phyloP scores from a whole-genome alignment of 1,140 invertebrate genomes.

The Potamilus streckersoni region DNA sequence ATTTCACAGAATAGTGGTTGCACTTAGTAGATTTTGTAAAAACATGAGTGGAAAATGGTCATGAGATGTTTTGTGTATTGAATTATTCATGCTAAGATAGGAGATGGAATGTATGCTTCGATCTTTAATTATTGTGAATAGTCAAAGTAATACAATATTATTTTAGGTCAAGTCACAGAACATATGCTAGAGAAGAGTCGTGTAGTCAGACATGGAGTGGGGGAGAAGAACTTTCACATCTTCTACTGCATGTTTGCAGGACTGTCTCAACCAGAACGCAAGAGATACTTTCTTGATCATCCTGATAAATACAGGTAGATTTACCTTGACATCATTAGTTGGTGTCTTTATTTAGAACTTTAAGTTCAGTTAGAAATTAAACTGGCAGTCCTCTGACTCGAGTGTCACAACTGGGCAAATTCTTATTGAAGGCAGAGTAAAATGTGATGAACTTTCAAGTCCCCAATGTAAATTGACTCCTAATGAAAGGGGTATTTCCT shows the following conservation, averaged over 20 bases:
- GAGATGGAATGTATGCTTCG: constrained; percentile 1
- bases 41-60: background rate
- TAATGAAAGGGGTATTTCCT: too few relatives aligned
- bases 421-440: too few relatives aligned
- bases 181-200: constrained; percentile 90
- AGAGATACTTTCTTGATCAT: constrained; percentile 41
- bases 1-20: background rate
- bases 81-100: background rate
- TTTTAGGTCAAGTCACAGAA: constrained; percentile 48
- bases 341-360: background rate
- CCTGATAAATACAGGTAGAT: constrained; percentile 54
- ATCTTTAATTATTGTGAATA: background rate
- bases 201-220: constrained; percentile 85
- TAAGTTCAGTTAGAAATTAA: background rate
- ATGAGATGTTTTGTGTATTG: background rate
- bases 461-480: too few relatives aligned
- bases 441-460: too few relatives aligned
- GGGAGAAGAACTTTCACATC: constrained; percentile 95
- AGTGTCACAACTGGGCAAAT: too few relatives aligned
- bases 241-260: constrained; percentile 88
- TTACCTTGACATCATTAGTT: background rate
- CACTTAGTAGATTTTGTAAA: background rate
- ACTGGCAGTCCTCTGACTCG: too few relatives aligned
- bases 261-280: constrained; percentile 41
- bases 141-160: background rate